Conservation (phyloP, 2,113 vertebrate species). For the Sarotherodon lohbergeri region DNA sequence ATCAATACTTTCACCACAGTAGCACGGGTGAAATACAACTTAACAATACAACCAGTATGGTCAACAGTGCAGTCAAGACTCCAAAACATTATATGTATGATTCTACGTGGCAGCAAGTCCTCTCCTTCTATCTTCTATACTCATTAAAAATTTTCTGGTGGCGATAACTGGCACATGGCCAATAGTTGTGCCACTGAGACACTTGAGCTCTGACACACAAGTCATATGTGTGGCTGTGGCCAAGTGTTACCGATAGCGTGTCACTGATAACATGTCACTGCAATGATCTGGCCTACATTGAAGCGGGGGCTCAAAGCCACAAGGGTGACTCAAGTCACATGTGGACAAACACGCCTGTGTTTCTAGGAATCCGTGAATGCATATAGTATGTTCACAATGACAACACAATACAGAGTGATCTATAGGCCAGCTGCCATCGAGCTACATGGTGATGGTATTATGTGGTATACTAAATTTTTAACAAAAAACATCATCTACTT, state of each 20-base stretch:
- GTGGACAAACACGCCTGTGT: background rate
- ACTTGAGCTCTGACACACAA: conserved; percentile 1
- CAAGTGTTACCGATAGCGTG: conserved; percentile 49
- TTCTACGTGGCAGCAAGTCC: background rate
- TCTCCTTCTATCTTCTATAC: background rate
- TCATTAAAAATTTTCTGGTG: background rate
- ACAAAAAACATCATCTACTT: background rate
- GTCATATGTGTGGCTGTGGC: conserved; percentile 40
- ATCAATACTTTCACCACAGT: background rate
- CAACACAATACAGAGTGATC: conserved; percentile 2
- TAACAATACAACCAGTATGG: background rate
- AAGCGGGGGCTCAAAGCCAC: conserved; percentile 36
- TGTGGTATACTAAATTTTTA: background rate
- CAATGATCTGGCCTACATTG: conserved; percentile 13
- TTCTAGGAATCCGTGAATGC: conserved; percentile 1
- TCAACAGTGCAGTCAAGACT: background rate
- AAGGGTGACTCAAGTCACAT: conserved; percentile 54
- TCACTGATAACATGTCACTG: conserved; percentile 45
- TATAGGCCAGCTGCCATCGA: background rate
- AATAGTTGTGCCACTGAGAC: background rate
- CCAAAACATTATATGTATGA: background rate
- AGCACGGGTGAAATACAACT: background rate
- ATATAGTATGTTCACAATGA: background rate
- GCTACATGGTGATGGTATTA: background rate
- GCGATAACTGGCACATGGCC: conserved; percentile 31